Conservation (phyloP, 2,888 invertebrate genomes). For the Micoletzkya japonica region DNA sequence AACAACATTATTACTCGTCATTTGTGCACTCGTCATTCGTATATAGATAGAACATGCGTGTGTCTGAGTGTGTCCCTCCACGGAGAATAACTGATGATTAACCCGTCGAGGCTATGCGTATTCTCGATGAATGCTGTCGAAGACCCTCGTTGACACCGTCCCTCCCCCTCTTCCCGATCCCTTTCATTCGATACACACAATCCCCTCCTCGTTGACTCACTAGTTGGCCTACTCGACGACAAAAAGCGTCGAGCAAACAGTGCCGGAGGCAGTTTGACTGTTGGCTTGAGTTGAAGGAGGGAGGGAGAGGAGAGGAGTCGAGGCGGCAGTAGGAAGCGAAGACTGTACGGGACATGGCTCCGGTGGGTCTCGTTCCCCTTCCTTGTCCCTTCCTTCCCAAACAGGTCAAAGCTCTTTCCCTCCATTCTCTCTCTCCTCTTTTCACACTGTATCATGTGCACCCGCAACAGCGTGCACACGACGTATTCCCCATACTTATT, state of each 20-base stretch:
- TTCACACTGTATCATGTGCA: neutral
- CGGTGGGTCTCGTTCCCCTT: constrained; percentile 6
- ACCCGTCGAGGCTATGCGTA: neutral
- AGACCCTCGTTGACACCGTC: neutral
- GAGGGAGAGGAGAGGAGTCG: constrained; percentile 9
- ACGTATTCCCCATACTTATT: neutral
- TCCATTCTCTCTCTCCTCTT: neutral
- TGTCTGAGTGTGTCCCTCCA: too few species aligned
- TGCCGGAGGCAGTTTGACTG: constrained; percentile 11
- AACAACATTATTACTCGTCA: too few species aligned
- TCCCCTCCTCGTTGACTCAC: constrained; percentile 12
- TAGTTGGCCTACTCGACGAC: neutral
- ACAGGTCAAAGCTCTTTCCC: constrained; percentile 11
- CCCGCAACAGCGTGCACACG: neutral
- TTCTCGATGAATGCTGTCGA: neutral
- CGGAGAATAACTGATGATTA: too few species aligned
- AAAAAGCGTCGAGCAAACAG: constrained; percentile 14
- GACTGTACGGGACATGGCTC: neutral
- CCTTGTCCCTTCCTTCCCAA: neutral
- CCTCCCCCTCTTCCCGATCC: too few species aligned
- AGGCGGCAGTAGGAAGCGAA: neutral
- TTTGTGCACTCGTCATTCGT: too few species aligned
- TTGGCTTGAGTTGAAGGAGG: constrained; percentile 10
- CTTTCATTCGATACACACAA: constrained; percentile 16
- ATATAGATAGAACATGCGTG: too few species aligned